Base-by-base conservation (phyloP, 2,113 vertebrate species). In the Sinocyclocheilus anshuiensis region DNA sequence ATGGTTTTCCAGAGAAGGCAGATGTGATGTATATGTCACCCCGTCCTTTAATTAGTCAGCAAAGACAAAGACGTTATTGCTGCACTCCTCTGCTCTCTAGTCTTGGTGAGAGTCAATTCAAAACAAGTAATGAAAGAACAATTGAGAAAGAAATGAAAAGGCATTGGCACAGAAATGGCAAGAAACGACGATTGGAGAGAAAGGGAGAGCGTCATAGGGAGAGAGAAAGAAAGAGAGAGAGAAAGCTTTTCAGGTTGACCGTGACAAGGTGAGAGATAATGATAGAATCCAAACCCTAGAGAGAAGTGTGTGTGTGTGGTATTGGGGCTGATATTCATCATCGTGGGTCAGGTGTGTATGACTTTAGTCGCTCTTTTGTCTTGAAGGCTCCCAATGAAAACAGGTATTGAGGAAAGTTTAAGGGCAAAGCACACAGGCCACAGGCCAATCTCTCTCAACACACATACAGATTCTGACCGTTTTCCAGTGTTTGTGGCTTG, bases 201-300 rank as follows among this genome's bases (percentile, higher is more conserved):
- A 50, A 80, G 57, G 76, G 22, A 75, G 77, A 84, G 55, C 9
- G 50, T 42, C 24, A 67, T 26, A 75, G 59, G 33, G 16, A 86
- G 79, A 53, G 61, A 76, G 48, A 48, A 20, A 74, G 53, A 65
- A 57, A 39, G 57, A 77, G 42, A 83, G 67, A 74, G 75, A 65
- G 69, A 76, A 53, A 26, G 57, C 67, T n/a, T 83, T 83, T 83
- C 50, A 82, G 87, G 78, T 75, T 86, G 39, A 79, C 78, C 81
- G 86, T 89, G 89, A 90, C 89, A 89, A 87, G 84, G 88, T 90
- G 88, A 90, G 82, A 89, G 88, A 90, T 90, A 87, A 90, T 90
- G 88, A 88, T 90, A 85, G 85, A 90, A 86, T 87, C 79, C 84
- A 86, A 84, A 87, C 86, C 87, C 81, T 83, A 82, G 86, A 89